phyloP scores from a whole-genome alignment of 53 echinoderm and acorn worm genomes.

The Echinarachnius parma region DNA sequence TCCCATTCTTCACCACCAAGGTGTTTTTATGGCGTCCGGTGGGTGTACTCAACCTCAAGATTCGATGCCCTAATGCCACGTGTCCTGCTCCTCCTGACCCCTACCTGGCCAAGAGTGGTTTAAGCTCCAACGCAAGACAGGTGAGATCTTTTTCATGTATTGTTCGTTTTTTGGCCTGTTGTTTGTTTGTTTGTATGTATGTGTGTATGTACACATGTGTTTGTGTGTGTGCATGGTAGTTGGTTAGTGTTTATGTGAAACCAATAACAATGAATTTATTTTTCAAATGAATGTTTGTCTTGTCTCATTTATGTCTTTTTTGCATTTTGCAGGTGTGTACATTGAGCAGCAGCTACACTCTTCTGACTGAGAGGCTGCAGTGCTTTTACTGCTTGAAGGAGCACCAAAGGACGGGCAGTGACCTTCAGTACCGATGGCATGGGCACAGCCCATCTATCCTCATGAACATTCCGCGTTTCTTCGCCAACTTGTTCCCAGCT shows the following conservation, averaged over 20 bases:
- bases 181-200: too few species aligned
- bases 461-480: slow-evolving; percentile 24
- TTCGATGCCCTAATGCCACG: slow-evolving; percentile 47
- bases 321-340: slow-evolving; percentile 29
- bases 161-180: too few species aligned
- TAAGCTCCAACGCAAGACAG: slow-evolving; percentile 33
- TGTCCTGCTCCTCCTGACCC: slow-evolving; percentile 50
- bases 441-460: slow-evolving; percentile 39
- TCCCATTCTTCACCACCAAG: slow-evolving; percentile 29
- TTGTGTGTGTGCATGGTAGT: too few species aligned
- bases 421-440: slow-evolving; percentile 47
- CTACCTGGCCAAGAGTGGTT: slow-evolving; percentile 41
- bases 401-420: neutral
- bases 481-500: slow-evolving; percentile 46
- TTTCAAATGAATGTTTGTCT: too few species aligned
- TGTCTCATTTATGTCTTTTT: too few species aligned
- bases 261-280: too few species aligned
- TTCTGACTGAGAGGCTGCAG: slow-evolving; percentile 47
- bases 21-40: slow-evolving; percentile 64
- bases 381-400: neutral
- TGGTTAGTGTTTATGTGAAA: too few species aligned
- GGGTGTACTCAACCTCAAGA: slow-evolving; percentile 49
- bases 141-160: too few species aligned
- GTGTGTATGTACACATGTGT: too few species aligned
- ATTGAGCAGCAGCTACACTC: slow-evolving; percentile 41